Conservation (phyloP, 2,888 invertebrate genomes). For the Arge pagana region DNA sequence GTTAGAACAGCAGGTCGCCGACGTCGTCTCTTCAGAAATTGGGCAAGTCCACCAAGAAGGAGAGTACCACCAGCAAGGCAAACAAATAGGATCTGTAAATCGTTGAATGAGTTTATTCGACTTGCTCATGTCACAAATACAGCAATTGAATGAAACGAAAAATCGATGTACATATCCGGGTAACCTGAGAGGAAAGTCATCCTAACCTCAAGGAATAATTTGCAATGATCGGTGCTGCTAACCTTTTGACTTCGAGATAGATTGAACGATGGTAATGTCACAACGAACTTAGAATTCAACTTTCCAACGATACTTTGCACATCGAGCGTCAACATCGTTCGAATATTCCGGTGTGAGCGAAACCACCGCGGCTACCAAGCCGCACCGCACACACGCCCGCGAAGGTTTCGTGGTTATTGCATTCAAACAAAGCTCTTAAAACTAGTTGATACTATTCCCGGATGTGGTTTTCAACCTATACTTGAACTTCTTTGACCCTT, state of each 20-base stretch:
- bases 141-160: slow-evolving; percentile 7
- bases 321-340: slow-evolving; percentile 45
- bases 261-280: slow-evolving; percentile 55
- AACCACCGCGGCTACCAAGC: too few relatives aligned
- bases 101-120: background rate
- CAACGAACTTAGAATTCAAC: slow-evolving; percentile 43
- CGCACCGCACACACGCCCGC: too few relatives aligned
- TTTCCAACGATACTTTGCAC: slow-evolving; percentile 44
- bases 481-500: too few relatives aligned
- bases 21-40: slow-evolving; percentile 73
- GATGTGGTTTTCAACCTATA: too few relatives aligned
- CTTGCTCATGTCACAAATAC: background rate
- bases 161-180: background rate
- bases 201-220: slow-evolving; percentile 31
- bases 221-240: slow-evolving; percentile 39
- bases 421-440: too few relatives aligned
- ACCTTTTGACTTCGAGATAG: slow-evolving; percentile 76
- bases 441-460: too few relatives aligned
- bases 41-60: slow-evolving; percentile 80
- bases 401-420: too few relatives aligned
- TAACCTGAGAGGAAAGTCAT: too few relatives aligned
- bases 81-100: slow-evolving; percentile 69
- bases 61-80: slow-evolving; percentile 79
- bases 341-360: too few relatives aligned
- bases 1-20: slow-evolving; percentile 48